Evolutionary conservation across 2,888 invertebrate genomes (phyloP).

Genomic region (Nomada hirtipes): DNA sequence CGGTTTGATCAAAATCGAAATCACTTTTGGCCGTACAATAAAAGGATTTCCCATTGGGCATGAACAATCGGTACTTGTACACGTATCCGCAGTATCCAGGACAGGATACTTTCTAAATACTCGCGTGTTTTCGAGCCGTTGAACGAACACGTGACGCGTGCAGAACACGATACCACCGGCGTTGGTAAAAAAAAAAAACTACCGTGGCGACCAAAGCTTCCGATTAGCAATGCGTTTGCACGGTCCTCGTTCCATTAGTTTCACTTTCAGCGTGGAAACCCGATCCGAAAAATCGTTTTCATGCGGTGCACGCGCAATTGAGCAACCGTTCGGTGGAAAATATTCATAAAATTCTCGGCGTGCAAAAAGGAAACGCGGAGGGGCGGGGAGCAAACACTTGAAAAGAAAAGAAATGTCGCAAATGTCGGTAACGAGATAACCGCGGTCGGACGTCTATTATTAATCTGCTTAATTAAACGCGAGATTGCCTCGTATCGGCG

Average conservation of each 20-base stretch:
- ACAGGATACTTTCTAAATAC: constrained; percentile 44
- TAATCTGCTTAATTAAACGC: constrained; percentile 53
- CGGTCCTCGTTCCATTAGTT: constrained; percentile 30
- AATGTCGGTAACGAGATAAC: constrained; percentile 31
- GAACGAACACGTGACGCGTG: not conserved
- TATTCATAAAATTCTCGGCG: constrained; percentile 22
- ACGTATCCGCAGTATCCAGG: not conserved
- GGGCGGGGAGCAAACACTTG: not conserved
- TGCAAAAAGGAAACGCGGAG: not conserved
- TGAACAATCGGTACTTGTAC: constrained; percentile 6
- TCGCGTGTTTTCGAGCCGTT: constrained; percentile 12
- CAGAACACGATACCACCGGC: constrained; percentile 19
- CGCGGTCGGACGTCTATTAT: constrained; percentile 38
- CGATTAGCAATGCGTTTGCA: constrained; percentile 11
- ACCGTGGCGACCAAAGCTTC: constrained; percentile 26
- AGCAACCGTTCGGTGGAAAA: constrained; percentile 25
- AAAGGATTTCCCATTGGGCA: constrained; percentile 1
- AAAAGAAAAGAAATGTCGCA: constrained; percentile 3
- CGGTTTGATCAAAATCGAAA: not conserved
- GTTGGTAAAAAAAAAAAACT: not conserved
- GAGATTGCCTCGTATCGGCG: constrained; percentile 23
- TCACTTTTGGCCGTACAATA: not conserved
- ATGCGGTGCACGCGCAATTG: constrained; percentile 31
- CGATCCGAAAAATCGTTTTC: constrained; percentile 32
- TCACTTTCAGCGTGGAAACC: constrained; percentile 50